Base-by-base conservation (phyloP, 2,888 invertebrate species). In the Machimus atricapillus region DNA sequence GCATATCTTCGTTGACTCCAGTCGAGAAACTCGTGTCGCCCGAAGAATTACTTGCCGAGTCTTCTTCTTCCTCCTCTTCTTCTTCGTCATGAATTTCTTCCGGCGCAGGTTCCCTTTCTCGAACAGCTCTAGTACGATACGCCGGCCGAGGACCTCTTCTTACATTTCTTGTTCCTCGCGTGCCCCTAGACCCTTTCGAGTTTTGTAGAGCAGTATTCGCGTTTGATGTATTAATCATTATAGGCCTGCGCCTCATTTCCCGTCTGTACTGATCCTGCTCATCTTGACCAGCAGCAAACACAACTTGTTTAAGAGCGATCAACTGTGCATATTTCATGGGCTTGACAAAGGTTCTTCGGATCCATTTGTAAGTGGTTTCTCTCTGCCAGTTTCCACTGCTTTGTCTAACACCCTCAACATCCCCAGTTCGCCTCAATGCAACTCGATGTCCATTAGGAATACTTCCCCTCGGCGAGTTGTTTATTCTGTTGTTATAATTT, bases 201-300 rank as follows among this genome's bases (percentile, higher is more conserved):
- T 90, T 89, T 87, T 91, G 92, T n/a, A 90, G 88, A 19, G 91
- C 91, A 9, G 93, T 91, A 12, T 92, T 92, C 40, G 92, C 93
- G 87, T 93, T 92, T 27, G 94, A 93, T 31, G 95, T 95, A 89
- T 93, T 94, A 88, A 95, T 94, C 94, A 96, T 95, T 88, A 96
- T 94, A 0, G 97, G 96, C 0, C 96, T 94, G 56, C 96, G 95
- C 12, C 95, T 94, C 94, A 96, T 95, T 93, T 97, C 97, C 85
- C 95, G 94, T 83, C 95, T 94, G 92, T 96, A 97, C 91, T 95
- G 93, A 91, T 97, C 97, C 90, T 93, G 92, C 87, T 94, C 93
- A 85, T 90, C 92, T 88, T 91, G 92, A 0, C 93, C 92, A 9
- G 92, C 91, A 12, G 91, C 90, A 87, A 91, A 92, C 2, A 92